Percentiles rank a stretch among this genome's conserved stretches.
Conservation (phyloP, 1,140 invertebrate genomes). For the Glossosoma conforme region DNA sequence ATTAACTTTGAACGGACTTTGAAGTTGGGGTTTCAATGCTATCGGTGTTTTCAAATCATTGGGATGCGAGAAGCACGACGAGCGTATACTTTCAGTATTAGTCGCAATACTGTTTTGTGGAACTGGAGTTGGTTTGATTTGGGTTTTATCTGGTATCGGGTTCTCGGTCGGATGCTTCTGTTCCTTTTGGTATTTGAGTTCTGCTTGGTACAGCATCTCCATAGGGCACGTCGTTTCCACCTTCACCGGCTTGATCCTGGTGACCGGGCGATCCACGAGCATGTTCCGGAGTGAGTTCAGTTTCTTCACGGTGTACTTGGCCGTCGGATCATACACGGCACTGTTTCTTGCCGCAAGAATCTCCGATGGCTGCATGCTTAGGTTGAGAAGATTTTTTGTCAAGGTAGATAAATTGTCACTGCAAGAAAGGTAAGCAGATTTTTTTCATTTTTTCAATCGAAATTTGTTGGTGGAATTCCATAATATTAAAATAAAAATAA, state of each 20-base stretch:
- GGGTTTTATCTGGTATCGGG: not conserved
- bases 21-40: too few species aligned
- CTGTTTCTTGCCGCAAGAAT: slow-evolving; percentile 33
- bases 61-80: too few species aligned
- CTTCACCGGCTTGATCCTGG: slow-evolving; percentile 45
- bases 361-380: slow-evolving; percentile 41
- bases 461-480: too few species aligned
- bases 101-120: too few species aligned
- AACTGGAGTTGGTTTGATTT: not conserved
- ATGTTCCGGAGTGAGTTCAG: slow-evolving; percentile 43
- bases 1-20: too few species aligned
- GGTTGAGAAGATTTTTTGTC: slow-evolving; percentile 45
- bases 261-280: slow-evolving; percentile 43
- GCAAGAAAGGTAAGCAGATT: slow-evolving; percentile 28
- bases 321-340: slow-evolving; percentile 13
- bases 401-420: slow-evolving; percentile 44
- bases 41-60: too few species aligned
- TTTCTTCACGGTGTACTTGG: slow-evolving; percentile 36
- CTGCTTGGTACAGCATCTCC: too few species aligned
- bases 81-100: too few species aligned
- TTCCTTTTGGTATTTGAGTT: too few species aligned
- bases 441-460: too few species aligned
- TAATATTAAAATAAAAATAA: too few species aligned
- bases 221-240: slow-evolving; percentile 35
- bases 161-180: not conserved